These are phyloP conservation scores for Actias luna DNA, from an alignment of 2,888 invertebrate genomes.

Conservation along the genomic window DNA sequence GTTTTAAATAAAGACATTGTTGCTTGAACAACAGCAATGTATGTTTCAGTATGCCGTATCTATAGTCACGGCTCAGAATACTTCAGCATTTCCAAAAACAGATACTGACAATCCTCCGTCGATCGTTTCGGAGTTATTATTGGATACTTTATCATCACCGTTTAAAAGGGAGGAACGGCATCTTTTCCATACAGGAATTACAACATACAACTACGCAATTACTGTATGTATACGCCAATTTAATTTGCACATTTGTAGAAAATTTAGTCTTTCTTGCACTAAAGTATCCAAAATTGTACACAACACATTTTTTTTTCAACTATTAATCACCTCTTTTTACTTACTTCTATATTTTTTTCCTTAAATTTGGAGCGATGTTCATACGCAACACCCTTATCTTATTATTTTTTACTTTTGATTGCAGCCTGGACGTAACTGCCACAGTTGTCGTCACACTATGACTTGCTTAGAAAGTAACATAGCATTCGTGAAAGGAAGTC, in stretches of 20 bases:
- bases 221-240: not conserved
- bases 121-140: not conserved
- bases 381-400: no score
- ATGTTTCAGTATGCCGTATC: not conserved
- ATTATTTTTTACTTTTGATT: conserved; percentile 2
- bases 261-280: not conserved
- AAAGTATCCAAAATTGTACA: not conserved
- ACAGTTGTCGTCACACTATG: conserved; percentile 42
- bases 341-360: no score
- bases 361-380: not conserved
- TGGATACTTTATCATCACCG: not conserved
- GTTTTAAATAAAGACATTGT: not conserved
- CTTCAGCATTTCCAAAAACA: not conserved
- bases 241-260: not conserved
- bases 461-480: conserved; percentile 44
- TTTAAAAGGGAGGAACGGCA: not conserved
- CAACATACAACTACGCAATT: not conserved
- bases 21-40: not conserved
- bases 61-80: not conserved
- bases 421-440: conserved; percentile 35
- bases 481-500: conserved; percentile 43
- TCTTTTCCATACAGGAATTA: not conserved
- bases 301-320: no score
- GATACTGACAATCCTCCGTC: not conserved
- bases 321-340: no score